Percentiles rank a stretch among this genome's conserved stretches.
Conservation (phyloP, 2,888 invertebrate species). For the Agrilus cyanescens region DNA sequence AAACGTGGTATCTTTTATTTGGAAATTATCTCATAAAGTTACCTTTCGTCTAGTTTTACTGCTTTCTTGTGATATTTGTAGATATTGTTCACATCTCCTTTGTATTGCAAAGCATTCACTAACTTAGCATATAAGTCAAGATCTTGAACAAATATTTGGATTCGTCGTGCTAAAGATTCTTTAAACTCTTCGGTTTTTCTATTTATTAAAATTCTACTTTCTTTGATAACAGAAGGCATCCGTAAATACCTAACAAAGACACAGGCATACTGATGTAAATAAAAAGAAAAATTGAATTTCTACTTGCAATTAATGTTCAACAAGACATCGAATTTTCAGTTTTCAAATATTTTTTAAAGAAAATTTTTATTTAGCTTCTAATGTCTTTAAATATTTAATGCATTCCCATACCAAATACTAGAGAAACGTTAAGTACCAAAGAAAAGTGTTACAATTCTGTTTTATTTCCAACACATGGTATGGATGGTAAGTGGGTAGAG, state of each 20-base stretch:
- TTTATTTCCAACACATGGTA: constrained; percentile 79
- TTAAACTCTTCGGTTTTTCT: constrained; percentile 81
- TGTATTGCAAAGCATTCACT: constrained; percentile 74
- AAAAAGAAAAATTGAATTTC: too few species aligned
- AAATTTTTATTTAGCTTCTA: not conserved
- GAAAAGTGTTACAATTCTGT: constrained; percentile 76
- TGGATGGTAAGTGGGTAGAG: constrained; percentile 70
- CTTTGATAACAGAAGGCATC: constrained; percentile 70
- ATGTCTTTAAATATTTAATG: constrained; percentile 2
- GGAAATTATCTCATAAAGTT: constrained; percentile 7
- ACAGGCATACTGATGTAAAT: too few species aligned
- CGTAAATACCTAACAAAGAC: constrained; percentile 49
- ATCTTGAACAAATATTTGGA: constrained; percentile 73
- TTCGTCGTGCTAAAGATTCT: constrained; percentile 61
- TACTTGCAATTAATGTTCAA: too few species aligned
- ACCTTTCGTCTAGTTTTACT: constrained; percentile 60
- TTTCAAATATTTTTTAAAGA: too few species aligned
- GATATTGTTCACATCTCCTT: constrained; percentile 76
- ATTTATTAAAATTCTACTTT: constrained; percentile 67
- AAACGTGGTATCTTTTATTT: not conserved
- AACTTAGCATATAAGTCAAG: constrained; percentile 67
- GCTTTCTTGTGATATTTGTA: constrained; percentile 74
- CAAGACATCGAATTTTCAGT: too few species aligned
- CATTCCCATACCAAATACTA: constrained; percentile 6
- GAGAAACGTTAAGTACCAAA: constrained; percentile 45